Evolutionary conservation across 53 echinoderm and acorn worm genomes (phyloP).

Genomic region (Holothuria scabra): DNA sequence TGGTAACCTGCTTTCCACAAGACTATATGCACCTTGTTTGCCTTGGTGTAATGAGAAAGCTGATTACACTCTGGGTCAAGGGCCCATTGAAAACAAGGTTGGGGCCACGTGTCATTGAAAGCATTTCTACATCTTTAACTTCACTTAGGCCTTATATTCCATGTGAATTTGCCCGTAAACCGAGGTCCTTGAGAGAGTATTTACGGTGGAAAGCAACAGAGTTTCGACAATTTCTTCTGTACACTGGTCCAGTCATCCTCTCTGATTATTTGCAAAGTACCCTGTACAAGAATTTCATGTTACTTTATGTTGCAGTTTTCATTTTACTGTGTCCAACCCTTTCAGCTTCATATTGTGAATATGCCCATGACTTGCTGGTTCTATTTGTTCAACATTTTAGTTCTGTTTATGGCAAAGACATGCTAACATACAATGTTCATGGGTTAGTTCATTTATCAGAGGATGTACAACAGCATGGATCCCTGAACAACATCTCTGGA

Average conservation of each 20-base stretch:
- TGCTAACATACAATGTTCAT: conserved; percentile 40
- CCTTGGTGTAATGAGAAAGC: conserved; percentile 45
- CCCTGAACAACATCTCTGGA: conserved; percentile 43
- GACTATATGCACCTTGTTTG: conserved; percentile 54
- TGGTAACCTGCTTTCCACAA: conserved; percentile 25
- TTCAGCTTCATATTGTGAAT: background rate
- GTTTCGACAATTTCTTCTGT: conserved; percentile 55
- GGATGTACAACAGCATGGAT: conserved; percentile 1
- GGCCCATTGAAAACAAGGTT: conserved; percentile 45
- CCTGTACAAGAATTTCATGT: conserved; percentile 41
- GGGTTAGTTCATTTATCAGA: conserved; percentile 21
- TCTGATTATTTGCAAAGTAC: background rate
- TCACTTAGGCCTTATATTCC: conserved; percentile 23
- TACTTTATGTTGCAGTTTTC: conserved; percentile 30
- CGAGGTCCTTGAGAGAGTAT: conserved; percentile 27
- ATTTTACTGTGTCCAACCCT: conserved; percentile 23
- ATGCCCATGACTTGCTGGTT: conserved; percentile 32
- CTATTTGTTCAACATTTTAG: conserved; percentile 26
- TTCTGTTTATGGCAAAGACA: conserved; percentile 21
- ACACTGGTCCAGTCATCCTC: conserved; percentile 53
- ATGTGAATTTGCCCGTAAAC: conserved; percentile 56
- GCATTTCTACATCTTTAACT: conserved; percentile 28
- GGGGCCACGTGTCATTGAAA: background rate
- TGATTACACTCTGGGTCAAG: conserved; percentile 22
- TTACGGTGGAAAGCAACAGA: conserved; percentile 57